These are phyloP conservation scores for Crocodylus rhombifer DNA, from an alignment of 2,797 vertebrate genomes.

Conservation along the genomic window DNA sequence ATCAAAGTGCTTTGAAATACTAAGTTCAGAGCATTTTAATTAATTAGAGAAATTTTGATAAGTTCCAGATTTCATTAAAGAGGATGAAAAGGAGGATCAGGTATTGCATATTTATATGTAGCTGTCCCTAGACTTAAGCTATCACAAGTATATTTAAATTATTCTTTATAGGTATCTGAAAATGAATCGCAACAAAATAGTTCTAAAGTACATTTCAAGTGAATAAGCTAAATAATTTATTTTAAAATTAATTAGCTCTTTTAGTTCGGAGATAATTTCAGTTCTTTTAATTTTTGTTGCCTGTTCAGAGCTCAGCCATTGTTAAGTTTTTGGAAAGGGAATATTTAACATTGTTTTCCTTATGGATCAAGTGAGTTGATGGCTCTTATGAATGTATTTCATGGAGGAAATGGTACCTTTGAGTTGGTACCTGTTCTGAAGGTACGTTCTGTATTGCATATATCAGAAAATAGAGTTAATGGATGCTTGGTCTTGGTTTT, in stretches of 20 bases:
- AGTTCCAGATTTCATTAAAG: not conserved
- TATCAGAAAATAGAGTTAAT: not conserved
- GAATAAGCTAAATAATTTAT: not conserved
- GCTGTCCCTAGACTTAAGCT: not conserved
- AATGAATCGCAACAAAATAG: not conserved
- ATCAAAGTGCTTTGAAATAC: not conserved
- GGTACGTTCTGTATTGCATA: not conserved
- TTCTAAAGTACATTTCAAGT: not conserved
- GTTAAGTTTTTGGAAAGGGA: not conserved
- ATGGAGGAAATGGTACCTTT: not conserved
- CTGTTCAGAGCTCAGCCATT: not conserved
- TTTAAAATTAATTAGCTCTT: not conserved
- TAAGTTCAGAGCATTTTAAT: not conserved
- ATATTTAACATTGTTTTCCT: not conserved
- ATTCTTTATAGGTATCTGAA: not conserved
- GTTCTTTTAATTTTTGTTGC: not conserved
- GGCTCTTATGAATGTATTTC: too few relatives aligned
- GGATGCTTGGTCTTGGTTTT: not conserved
- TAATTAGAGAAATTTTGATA: slow-evolving; percentile 17
- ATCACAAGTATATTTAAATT: not conserved
- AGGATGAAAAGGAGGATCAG: not conserved
- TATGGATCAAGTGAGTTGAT: not conserved
- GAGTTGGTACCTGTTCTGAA: not conserved
- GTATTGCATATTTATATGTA: not conserved
- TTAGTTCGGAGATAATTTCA: not conserved